These are phyloP conservation scores for Erpobdella octoculata DNA, from an alignment of 2,888 invertebrate species.

Conservation along the genomic window DNA sequence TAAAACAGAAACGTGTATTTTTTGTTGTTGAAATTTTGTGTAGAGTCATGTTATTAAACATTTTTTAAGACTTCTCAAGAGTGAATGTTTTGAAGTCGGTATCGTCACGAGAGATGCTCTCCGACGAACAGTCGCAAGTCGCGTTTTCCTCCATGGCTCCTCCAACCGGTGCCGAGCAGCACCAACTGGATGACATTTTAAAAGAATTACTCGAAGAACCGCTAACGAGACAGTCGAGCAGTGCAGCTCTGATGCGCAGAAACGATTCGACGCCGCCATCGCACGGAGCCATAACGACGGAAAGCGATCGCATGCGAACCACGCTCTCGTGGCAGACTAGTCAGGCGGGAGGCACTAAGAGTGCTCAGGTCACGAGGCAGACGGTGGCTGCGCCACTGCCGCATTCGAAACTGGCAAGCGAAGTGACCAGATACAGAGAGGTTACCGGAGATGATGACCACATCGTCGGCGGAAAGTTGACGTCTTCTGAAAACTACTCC, in stretches of 20 bases:
- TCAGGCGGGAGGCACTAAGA: slow-evolving; percentile 33
- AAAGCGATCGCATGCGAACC: slow-evolving; percentile 34
- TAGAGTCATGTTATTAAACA: too few relatives aligned
- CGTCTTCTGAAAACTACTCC: slow-evolving; percentile 6
- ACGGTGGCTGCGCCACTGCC: slow-evolving; percentile 32
- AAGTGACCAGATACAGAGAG: slow-evolving; percentile 31
- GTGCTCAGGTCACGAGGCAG: slow-evolving; percentile 34
- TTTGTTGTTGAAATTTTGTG: too few relatives aligned
- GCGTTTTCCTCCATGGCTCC: not conserved
- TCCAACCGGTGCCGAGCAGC: slow-evolving; percentile 30
- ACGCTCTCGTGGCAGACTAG: slow-evolving; percentile 36
- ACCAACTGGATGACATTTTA: slow-evolving; percentile 48
- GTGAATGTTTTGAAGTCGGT: not conserved
- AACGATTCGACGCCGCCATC: slow-evolving; percentile 6
- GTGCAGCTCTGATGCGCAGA: not conserved
- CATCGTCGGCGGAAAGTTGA: slow-evolving; percentile 12
- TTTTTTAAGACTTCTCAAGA: slow-evolving; percentile 7
- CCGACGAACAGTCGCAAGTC: slow-evolving; percentile 5
- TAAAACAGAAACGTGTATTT: too few relatives aligned
- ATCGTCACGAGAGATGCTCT: not conserved
- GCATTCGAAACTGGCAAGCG: slow-evolving; percentile 29
- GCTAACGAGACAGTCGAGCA: not conserved
- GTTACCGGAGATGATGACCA: slow-evolving; percentile 9
- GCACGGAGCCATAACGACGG: slow-evolving; percentile 36
- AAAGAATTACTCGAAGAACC: slow-evolving; percentile 49